Evolutionary conservation across 2,113 vertebrate species (phyloP).

Genomic region (Grammomys surdaster): DNA sequence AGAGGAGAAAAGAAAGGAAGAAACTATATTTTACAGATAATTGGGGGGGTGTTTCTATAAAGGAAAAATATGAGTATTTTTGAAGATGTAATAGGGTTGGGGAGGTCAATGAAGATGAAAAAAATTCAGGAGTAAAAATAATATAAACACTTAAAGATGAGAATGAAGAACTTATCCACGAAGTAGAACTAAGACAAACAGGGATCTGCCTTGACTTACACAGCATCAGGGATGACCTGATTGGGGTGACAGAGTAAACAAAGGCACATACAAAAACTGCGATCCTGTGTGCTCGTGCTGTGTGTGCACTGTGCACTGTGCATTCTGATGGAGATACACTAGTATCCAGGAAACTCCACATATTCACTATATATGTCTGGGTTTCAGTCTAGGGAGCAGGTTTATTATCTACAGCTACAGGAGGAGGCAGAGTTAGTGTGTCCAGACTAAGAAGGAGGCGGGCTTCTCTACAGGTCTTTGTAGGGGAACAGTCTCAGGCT

Average conservation of each 20-base stretch:
- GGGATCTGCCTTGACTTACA: background rate
- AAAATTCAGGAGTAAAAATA: background rate
- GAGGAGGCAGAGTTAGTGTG: background rate
- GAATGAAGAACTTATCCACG: background rate
- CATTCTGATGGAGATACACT: background rate
- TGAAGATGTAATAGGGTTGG: background rate
- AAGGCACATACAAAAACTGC: background rate
- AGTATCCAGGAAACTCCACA: background rate
- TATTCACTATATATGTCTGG: background rate
- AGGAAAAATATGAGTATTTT: background rate
- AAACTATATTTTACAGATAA: background rate
- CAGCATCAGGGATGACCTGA: background rate
- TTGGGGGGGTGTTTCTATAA: slow-evolving; percentile 21
- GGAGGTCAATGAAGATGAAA: background rate
- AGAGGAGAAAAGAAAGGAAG: background rate
- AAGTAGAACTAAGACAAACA: background rate
- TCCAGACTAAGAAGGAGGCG: background rate
- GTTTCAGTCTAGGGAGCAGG: background rate
- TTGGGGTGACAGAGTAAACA: background rate
- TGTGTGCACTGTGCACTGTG: background rate
- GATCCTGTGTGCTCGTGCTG: fast-evolving
- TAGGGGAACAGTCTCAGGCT: background rate
- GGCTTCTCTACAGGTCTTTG: background rate
- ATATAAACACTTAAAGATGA: background rate
- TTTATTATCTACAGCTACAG: background rate